These are phyloP conservation scores for Penaeus japonicus DNA, from an alignment of 1,140 invertebrate species.

Conservation along the genomic window DNA sequence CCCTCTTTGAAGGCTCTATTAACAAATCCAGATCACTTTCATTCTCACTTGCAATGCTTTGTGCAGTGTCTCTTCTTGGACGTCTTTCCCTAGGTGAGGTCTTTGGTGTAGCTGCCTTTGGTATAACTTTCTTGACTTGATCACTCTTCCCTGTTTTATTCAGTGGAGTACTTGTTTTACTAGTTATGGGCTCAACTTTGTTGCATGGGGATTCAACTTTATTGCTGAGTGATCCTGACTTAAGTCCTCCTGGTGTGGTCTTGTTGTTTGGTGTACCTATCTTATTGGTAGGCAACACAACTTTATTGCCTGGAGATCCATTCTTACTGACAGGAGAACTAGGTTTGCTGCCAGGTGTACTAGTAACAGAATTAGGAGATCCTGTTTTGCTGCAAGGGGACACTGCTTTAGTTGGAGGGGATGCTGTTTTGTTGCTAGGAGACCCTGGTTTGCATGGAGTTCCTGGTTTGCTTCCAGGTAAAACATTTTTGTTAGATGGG, in stretches of 20 bases:
- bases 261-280: constrained; percentile 13
- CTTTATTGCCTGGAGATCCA: background rate
- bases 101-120: constrained; percentile 8
- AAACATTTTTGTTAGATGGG: background rate
- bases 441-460: background rate
- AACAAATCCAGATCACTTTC: constrained; percentile 12
- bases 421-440: background rate
- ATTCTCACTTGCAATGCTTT: constrained; percentile 14
- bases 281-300: constrained; percentile 4
- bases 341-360: background rate
- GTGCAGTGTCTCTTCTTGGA: constrained; percentile 14
- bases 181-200: background rate
- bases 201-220: background rate
- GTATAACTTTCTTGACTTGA: background rate
- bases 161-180: background rate
- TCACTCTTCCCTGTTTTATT: constrained; percentile 17
- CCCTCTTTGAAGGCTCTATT: constrained; percentile 17
- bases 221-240: background rate
- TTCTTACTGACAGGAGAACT: background rate
- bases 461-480: background rate
- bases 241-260: too few relatives aligned
- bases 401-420: background rate
- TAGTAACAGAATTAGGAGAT: too few relatives aligned
- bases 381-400: background rate
- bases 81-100: constrained; percentile 30